A percentile compares a stretch with the other conserved stretches of the same genome.
Conservation (phyloP, 2,888 invertebrate genomes). For the Cantharis flavilabris region DNA sequence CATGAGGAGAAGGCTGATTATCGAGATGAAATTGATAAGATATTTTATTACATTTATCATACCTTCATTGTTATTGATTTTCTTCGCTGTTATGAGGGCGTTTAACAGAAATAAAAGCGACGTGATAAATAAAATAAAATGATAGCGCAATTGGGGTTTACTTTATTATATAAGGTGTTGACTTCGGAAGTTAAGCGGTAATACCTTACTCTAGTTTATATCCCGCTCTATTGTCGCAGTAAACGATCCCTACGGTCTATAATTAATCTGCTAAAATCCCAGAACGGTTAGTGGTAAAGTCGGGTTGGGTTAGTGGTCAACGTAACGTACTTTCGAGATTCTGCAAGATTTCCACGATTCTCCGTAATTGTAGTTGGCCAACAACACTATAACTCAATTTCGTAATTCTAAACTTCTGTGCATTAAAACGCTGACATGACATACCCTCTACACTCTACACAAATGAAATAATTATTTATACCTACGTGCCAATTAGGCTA, state of each 20-base stretch:
- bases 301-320: slow-evolving; percentile 48
- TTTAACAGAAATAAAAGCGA: background rate
- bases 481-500: background rate
- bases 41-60: slow-evolving; percentile 44
- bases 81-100: slow-evolving; percentile 13
- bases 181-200: slow-evolving; percentile 46
- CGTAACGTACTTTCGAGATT: slow-evolving; percentile 40
- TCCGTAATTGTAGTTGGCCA: slow-evolving; percentile 28
- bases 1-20: slow-evolving; percentile 49
- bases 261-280: slow-evolving; percentile 53
- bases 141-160: slow-evolving; percentile 40
- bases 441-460: too few relatives aligned
- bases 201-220: slow-evolving; percentile 50
- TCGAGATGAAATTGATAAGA: slow-evolving; percentile 54
- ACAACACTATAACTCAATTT: background rate
- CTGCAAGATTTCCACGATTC: slow-evolving; percentile 41
- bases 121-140: slow-evolving; percentile 21
- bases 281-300: slow-evolving; percentile 46
- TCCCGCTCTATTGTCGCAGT: slow-evolving; percentile 50
- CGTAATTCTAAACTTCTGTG: background rate
- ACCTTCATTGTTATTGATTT: slow-evolving; percentile 37
- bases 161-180: slow-evolving; percentile 48
- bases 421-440: background rate
- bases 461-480: background rate
- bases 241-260: slow-evolving; percentile 52